Evolutionary conservation across 2,888 invertebrate genomes (phyloP).

Genomic region (Amiota minor): DNA sequence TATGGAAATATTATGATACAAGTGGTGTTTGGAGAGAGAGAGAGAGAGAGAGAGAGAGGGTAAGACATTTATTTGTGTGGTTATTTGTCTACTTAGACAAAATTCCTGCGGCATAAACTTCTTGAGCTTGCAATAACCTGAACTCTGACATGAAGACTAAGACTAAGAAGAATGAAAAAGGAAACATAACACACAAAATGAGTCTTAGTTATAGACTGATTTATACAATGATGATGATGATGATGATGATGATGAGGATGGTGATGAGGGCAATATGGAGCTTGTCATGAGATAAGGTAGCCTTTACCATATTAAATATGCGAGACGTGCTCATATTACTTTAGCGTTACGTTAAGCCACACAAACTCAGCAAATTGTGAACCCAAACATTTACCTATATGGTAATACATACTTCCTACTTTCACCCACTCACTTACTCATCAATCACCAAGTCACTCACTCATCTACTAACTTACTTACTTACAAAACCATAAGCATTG

Average conservation of each 20-base stretch:
- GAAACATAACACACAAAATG: neutral
- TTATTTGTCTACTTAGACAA: neutral
- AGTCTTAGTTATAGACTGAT: constrained; percentile 6
- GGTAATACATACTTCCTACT: too few species aligned
- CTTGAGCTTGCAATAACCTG: neutral
- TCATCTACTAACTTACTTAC: constrained; percentile 14
- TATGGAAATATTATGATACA: too few species aligned
- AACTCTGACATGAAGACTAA: neutral
- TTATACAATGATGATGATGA: neutral
- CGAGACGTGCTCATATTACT: constrained; percentile 31
- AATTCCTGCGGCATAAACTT: neutral
- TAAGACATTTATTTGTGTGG: neutral
- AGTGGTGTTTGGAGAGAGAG: too few species aligned
- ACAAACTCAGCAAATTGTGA: constrained; percentile 33
- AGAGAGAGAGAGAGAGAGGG: too few species aligned
- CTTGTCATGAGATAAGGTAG: neutral
- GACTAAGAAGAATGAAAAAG: neutral
- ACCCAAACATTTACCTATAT: constrained; percentile 2
- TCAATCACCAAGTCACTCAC: too few species aligned
- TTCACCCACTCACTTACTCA: too few species aligned
- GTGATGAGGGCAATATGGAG: neutral
- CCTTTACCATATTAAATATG: constrained; percentile 48
- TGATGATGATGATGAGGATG: too few species aligned
- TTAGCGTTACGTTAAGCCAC: too few species aligned
- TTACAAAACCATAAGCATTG: constrained; percentile 8